These are phyloP conservation scores for Zootoca vivipara DNA, from an alignment of 2,113 vertebrate species.

Conservation along the genomic window DNA sequence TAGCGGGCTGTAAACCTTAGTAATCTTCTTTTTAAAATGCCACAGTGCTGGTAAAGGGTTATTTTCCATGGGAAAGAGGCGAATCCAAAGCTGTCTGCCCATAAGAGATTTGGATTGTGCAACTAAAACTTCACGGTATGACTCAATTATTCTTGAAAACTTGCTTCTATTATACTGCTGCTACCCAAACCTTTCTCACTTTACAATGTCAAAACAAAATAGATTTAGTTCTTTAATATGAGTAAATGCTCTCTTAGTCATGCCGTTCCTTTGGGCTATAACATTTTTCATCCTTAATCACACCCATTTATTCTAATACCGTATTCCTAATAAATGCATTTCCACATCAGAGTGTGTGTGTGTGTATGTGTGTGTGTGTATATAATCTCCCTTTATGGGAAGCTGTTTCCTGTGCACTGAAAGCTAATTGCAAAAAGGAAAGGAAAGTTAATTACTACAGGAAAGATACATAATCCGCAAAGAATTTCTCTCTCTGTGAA, in stretches of 20 bases:
- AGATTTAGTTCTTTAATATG: slow-evolving; percentile 3
- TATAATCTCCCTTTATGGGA: background rate
- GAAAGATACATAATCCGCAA: background rate
- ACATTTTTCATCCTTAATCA: slow-evolving; percentile 2
- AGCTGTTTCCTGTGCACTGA: background rate
- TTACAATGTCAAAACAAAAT: slow-evolving; percentile 9
- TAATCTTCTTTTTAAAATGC: background rate
- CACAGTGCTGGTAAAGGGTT: background rate
- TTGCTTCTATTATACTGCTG: background rate
- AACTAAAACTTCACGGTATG: background rate
- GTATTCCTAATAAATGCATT: background rate
- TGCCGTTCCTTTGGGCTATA: background rate
- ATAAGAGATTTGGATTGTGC: background rate
- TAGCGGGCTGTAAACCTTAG: background rate
- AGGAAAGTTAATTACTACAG: background rate
- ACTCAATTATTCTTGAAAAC: slow-evolving; percentile 7
- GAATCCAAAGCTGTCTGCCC: background rate
- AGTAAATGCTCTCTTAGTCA: slow-evolving; percentile 4
- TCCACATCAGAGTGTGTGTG: background rate
- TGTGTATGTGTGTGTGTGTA: too few relatives aligned
- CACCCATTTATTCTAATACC: slow-evolving; percentile 2
- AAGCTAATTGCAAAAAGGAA: background rate
- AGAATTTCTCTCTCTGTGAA: background rate
- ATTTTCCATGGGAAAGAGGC: background rate
- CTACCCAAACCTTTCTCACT: background rate